These are phyloP conservation scores for Anarhynchus alexandrinus DNA, from an alignment of 2,113 vertebrate genomes.

Conservation along the genomic window DNA sequence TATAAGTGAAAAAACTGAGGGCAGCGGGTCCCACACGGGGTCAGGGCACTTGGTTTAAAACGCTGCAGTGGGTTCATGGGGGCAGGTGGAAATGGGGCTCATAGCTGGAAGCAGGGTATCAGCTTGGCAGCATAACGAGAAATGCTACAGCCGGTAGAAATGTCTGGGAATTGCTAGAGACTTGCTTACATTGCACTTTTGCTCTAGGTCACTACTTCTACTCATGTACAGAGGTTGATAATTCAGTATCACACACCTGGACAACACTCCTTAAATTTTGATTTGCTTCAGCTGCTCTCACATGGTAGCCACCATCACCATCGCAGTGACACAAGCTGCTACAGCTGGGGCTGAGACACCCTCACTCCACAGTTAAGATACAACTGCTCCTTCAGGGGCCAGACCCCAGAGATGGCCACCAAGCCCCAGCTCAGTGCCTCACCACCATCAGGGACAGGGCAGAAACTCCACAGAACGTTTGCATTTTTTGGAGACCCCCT, in stretches of 20 bases:
- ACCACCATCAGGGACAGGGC: not conserved
- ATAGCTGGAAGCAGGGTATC: accelerated
- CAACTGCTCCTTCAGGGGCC: accelerated
- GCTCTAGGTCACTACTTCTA: not conserved
- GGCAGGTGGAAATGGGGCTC: not conserved
- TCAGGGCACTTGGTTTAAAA: not conserved
- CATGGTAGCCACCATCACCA: accelerated
- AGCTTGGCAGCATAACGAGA: not conserved
- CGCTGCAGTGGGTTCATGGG: not conserved
- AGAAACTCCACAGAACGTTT: not conserved
- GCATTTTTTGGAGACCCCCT: accelerated
- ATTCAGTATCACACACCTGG: not conserved
- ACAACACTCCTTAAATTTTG: accelerated
- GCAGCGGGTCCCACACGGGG: not conserved
- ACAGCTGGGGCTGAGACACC: not conserved
- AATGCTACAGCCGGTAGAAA: accelerated
- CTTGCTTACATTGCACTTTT: not conserved
- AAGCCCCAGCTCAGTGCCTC: not conserved
- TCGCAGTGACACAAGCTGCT: accelerated
- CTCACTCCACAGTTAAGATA: too few species aligned
- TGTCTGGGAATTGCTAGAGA: not conserved
- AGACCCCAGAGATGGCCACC: accelerated
- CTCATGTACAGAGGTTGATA: accelerated
- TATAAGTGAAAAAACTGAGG: not conserved
- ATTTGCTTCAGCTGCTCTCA: not conserved